These are phyloP conservation scores for Meriones psammophilus DNA, from an alignment of 2,797 vertebrate genomes.

Conservation along the genomic window DNA sequence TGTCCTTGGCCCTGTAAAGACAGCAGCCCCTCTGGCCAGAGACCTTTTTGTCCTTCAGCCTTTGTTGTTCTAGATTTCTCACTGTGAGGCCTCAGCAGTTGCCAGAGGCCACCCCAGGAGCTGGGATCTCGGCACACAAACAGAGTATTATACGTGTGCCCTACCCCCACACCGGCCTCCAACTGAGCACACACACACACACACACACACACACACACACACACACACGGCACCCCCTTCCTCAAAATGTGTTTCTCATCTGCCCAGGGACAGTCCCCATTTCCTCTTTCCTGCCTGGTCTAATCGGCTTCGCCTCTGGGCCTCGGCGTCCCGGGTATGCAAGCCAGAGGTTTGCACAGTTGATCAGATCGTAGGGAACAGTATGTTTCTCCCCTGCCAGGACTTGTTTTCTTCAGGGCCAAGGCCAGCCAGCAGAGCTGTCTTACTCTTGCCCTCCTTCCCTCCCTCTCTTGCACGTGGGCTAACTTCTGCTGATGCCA, in stretches of 20 bases:
- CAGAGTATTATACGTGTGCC: conserved; percentile 62
- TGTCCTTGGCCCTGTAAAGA: neutral
- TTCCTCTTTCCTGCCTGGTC: conserved; percentile 57
- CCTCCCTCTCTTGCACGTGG: neutral
- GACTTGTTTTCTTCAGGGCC: conserved; percentile 69
- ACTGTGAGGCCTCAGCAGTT: conserved; percentile 74
- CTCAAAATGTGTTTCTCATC: conserved; percentile 81
- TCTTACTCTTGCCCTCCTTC: conserved; percentile 5
- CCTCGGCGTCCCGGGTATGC: conserved; percentile 23
- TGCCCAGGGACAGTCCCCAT: conserved; percentile 81
- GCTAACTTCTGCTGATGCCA: neutral
- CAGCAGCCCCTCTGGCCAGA: conserved; percentile 34
- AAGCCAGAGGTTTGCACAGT: conserved; percentile 73
- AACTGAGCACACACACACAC: neutral
- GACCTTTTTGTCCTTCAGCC: conserved; percentile 54
- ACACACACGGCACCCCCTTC: neutral
- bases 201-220: neutral
- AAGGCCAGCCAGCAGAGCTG: conserved; percentile 47
- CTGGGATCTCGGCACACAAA: conserved; percentile 84
- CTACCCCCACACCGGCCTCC: neutral
- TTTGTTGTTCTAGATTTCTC: conserved; percentile 71
- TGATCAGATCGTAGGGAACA: conserved; percentile 83
- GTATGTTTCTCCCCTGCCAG: conserved; percentile 77
- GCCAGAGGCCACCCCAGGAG: conserved; percentile 81
- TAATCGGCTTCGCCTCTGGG: conserved; percentile 72